These are phyloP conservation scores for Neosilurus hyrtlii DNA, from an alignment of 2,797 vertebrate species.

Conservation along the genomic window DNA sequence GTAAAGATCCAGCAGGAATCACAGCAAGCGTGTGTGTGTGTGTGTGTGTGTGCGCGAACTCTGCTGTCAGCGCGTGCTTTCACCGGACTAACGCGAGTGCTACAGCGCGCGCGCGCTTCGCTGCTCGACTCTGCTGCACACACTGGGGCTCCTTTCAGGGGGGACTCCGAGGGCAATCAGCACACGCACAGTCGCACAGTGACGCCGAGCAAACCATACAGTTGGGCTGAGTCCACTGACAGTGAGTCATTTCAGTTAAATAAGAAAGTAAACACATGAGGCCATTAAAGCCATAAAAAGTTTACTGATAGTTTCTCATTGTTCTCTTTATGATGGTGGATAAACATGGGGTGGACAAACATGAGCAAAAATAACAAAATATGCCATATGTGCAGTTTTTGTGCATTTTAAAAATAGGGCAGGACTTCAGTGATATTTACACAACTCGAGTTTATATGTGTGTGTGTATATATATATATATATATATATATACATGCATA, in stretches of 20 bases:
- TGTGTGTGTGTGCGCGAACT: conserved; percentile 11
- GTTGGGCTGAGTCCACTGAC: not conserved
- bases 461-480: not conserved
- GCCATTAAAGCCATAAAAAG: not conserved
- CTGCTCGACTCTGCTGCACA: conserved; percentile 42
- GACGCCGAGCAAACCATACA: conserved; percentile 17
- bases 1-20: conserved; percentile 47
- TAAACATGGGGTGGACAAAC: not conserved
- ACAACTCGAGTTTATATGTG: not conserved
- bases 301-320: not conserved
- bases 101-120: conserved; percentile 41
- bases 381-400: not conserved
- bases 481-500: not conserved
- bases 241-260: conserved; percentile 2
- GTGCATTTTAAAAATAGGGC: not conserved
- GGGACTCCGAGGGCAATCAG: conserved; percentile 44
- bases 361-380: not conserved
- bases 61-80: conserved; percentile 51
- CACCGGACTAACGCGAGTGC: conserved; percentile 44
- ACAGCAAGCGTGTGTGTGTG: not conserved
- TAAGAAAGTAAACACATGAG: conserved; percentile 1
- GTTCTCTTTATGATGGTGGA: not conserved
- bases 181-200: conserved; percentile 48
- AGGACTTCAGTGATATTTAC: not conserved
- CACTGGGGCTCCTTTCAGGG: conserved; percentile 51